phyloP scores from a whole-genome alignment of 2,113 vertebrate genomes.

The Corythoichthys intestinalis region DNA sequence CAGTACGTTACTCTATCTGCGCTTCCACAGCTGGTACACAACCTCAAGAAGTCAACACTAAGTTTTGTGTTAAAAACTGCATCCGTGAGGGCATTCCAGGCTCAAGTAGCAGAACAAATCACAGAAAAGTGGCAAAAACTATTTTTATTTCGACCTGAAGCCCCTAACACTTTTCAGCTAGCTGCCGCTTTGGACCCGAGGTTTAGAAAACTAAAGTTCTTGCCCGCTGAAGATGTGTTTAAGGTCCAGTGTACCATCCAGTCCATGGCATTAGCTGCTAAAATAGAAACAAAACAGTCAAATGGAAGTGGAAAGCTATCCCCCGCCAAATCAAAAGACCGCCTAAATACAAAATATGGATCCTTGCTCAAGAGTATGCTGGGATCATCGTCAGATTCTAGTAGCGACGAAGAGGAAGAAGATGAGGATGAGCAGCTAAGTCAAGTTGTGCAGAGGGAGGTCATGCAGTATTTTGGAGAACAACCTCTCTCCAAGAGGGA shows the following conservation, averaged over 20 bases:
- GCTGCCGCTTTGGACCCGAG: not conserved
- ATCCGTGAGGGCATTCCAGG: not conserved
- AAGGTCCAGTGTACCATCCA: not conserved
- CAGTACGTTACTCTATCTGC: not conserved
- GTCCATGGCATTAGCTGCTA: not conserved
- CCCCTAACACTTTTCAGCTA: not conserved
- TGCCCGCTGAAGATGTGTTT: not conserved
- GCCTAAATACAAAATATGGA: not conserved
- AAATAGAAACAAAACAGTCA: not conserved
- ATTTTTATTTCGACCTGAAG: not conserved
- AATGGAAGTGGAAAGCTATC: not conserved
- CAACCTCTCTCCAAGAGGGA: not conserved
- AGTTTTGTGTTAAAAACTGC: not conserved
- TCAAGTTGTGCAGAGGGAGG: slow-evolving; percentile 1
- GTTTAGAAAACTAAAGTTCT: slow-evolving; percentile 1
- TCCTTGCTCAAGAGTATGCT: not conserved
- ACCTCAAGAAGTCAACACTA: not conserved
- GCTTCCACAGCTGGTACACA: not conserved
- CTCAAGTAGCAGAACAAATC: not conserved
- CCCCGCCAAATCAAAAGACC: not conserved
- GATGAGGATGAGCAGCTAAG: not conserved
- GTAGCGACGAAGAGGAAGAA: not conserved
- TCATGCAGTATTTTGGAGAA: slow-evolving; percentile 8
- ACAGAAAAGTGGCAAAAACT: not conserved
- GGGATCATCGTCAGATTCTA: not conserved